Conservation (phyloP, 2,888 invertebrate species). For the Diarsia mendica region DNA sequence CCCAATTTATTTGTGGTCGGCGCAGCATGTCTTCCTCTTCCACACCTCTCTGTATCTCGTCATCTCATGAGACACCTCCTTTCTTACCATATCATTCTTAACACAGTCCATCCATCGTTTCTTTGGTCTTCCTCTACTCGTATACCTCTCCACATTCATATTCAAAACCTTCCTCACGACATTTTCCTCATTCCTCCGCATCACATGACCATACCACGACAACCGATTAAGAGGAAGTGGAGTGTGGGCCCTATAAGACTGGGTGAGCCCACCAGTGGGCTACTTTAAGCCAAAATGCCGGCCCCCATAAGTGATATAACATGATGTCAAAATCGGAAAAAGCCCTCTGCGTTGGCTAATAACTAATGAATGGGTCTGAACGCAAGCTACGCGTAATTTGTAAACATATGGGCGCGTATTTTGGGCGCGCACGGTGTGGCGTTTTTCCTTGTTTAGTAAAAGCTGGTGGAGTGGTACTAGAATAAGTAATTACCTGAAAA, state of each 20-base stretch:
- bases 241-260: neutral
- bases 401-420: constrained; percentile 52
- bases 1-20: too few relatives aligned
- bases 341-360: constrained; percentile 61
- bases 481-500: neutral
- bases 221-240: neutral
- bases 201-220: too few relatives aligned
- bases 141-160: too few relatives aligned
- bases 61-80: too few relatives aligned
- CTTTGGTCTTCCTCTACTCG: too few relatives aligned
- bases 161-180: too few relatives aligned
- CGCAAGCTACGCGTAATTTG: constrained; percentile 67
- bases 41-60: too few relatives aligned
- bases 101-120: too few relatives aligned
- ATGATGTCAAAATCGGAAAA: constrained; percentile 54
- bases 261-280: constrained; percentile 16
- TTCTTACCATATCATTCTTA: too few relatives aligned
- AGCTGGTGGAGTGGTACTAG: neutral
- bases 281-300: neutral
- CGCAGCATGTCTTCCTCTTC: too few relatives aligned
- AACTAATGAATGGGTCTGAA: constrained; percentile 47
- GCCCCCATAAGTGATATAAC: constrained; percentile 36
- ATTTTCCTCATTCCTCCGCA: too few relatives aligned
- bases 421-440: neutral
- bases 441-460: constrained; percentile 7